phyloP scores from a whole-genome alignment of 2,113 vertebrate species.

The Brienomyrus brachyistius region DNA sequence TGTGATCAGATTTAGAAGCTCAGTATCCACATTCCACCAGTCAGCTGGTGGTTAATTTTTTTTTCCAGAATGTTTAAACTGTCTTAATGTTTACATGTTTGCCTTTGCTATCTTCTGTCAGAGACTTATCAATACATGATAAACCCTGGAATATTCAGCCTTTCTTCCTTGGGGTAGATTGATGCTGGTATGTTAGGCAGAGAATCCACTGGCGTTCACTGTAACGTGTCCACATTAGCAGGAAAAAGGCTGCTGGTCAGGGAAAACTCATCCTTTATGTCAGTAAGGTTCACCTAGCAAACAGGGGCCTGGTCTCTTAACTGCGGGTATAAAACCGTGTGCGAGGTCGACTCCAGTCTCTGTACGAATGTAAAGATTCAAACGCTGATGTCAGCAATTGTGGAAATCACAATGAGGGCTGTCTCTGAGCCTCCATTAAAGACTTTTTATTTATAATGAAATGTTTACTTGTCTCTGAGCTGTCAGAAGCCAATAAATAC shows the following conservation, averaged over 20 bases:
- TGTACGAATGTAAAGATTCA: background rate
- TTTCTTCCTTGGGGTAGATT: background rate
- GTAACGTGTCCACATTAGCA: background rate
- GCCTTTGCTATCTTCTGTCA: background rate
- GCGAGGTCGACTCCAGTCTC: background rate
- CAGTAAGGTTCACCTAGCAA: background rate
- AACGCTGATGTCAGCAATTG: background rate
- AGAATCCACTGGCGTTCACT: background rate
- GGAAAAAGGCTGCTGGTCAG: background rate
- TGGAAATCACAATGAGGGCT: background rate
- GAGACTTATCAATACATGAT: background rate
- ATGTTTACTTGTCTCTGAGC: background rate
- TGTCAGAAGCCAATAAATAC: background rate
- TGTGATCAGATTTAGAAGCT: background rate
- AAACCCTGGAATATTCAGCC: background rate
- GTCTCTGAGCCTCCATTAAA: background rate
- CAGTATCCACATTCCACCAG: background rate
- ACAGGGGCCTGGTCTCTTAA: background rate
- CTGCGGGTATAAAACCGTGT: background rate
- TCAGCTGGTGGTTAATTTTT: background rate
- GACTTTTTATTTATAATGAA: background rate
- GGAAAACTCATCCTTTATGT: background rate
- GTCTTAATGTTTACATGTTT: background rate
- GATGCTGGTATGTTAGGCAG: background rate
- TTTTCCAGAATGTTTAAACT: background rate